Evolutionary conservation across 2,888 invertebrate genomes (phyloP), one percentile per base, ranked within the genome.

Genomic region (Cataglyphis rosenhaueri): DNA sequence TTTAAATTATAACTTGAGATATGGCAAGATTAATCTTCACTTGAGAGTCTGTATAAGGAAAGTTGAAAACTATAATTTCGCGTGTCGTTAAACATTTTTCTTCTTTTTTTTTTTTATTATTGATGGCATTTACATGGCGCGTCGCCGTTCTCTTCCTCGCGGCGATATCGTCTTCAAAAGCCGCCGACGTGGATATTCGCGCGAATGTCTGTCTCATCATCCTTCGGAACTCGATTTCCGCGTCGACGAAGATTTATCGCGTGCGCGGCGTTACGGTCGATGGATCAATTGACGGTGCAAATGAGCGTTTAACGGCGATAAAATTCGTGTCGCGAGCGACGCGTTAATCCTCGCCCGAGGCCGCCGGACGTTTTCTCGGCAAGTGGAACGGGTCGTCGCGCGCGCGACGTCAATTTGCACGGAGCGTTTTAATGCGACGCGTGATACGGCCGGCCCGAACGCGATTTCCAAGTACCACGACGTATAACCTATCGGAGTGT

Each of bases 401-500:
- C 25, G 57, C 44, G 35, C 68, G 65, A 76, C 88, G 89, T 90
- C 90, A 88, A 91, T 91, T 91, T 89, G 86, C 90, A 57, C 71
- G 71, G 85, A 89, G 88, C 89, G 87, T 90, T 90, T 52, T 92
- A 91, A 91, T 91, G 85, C 90, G 89, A 91, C 90, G 87, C 90
- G 91, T 92, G 92, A 93, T 79, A 79, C 88, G 91, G 89, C 88
- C 90, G 82, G 68, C 84, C 21, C 76, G 78, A 86, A 82, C 90
- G 87, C 85, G 87, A 91, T 88, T 92, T 88, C 90, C 88, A 86
- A 92, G 92, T 91, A 91, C 89, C 90, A 89, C 89, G 91, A 90
- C 91, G 91, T 91, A 52, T 52, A 92, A 92, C 91, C 92, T 92
- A 93, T 93, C 89, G 93, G 91, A 91, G 88, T 87, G 79, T 79